Base-by-base conservation (phyloP, 1,140 invertebrate species). In the Acromyrmex echinatior region DNA sequence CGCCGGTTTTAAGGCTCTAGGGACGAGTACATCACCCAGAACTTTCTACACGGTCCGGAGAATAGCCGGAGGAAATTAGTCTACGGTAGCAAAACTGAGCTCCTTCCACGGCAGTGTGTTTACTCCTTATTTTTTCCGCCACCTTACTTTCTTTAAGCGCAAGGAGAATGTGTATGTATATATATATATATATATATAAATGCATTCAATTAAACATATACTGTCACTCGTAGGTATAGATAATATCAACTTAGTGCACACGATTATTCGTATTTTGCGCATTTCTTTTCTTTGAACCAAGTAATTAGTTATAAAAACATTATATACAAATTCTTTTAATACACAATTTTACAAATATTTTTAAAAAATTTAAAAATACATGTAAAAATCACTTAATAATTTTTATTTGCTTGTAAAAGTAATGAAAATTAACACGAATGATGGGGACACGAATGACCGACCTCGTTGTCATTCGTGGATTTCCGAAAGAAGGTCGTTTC, bases 21-120 rank as follows among this genome's bases (percentile, higher is more conserved):
- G 92, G 93, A 90, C 90, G 87, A 91, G 92, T 93, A 93, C 89
- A 93, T 93, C 93, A 93, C 87, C 53, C 79, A 28, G 80, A 93
- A 93, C 91, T 93, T 93, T 92, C 87, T 86, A 68, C 88, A 81
- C 87, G 31, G 21, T 70, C 53, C 53, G 76, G 53, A 45, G 49
- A 77, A 76, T 91, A 88, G 87, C 74, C 79, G 76, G 84, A 86
- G 88, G 86, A 92, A 93, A 93, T 94, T 94, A 94, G 92, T 94
- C 92, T 93, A 90, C 89, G 84, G 91, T 88, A 90, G 88, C 86
- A 91, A 92, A 92, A 93, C 90, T 85, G 81, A 89, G 68, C 86
- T 86, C 87, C 90, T 82, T 86, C 88, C 70, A 74, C 25, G 28
- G 53, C 85, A 31, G 39, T 45, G 63, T 60, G 71, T 74, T 80